phyloP scores from a whole-genome alignment of 2,797 vertebrate species.

The Girardinus metallicus region DNA sequence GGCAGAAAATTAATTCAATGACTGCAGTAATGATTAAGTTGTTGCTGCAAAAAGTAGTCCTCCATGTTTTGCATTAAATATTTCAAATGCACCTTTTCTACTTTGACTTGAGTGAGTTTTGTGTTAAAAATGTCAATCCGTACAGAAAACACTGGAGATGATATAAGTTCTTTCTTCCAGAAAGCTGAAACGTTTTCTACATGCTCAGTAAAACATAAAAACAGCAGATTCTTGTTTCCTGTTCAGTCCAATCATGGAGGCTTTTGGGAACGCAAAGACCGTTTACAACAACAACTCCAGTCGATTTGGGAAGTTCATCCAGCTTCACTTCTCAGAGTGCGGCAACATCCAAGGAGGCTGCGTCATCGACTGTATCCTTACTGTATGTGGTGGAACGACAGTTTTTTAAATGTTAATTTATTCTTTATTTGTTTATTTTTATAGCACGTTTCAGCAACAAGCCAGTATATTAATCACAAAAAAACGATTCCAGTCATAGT shows the following conservation, averaged over 20 bases:
- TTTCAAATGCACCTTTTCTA: background rate
- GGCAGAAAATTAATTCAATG: background rate
- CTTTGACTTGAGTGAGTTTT: background rate
- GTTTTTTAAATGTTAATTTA: background rate
- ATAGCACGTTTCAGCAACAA: background rate
- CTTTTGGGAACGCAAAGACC: slow-evolving; percentile 94
- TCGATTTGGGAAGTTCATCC: slow-evolving; percentile 95
- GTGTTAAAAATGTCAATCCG: background rate
- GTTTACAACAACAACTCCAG: slow-evolving; percentile 98
- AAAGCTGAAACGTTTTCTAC: background rate
- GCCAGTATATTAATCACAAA: background rate
- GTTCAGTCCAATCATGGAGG: slow-evolving; percentile 91
- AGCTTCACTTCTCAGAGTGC: slow-evolving; percentile 91
- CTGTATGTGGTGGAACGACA: background rate
- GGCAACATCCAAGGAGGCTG: slow-evolving; percentile 94
- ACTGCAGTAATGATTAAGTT: background rate
- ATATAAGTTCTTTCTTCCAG: background rate
- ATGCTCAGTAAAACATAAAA: background rate
- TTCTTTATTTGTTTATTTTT: background rate
- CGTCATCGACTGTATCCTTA: slow-evolving; percentile 93
- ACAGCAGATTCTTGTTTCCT: slow-evolving; percentile 8
- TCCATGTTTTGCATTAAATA: background rate
- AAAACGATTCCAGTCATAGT: background rate
- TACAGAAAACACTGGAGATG: background rate
- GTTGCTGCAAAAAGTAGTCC: background rate